Conservation (phyloP, 2,113 vertebrate species). For the Conger conger region DNA sequence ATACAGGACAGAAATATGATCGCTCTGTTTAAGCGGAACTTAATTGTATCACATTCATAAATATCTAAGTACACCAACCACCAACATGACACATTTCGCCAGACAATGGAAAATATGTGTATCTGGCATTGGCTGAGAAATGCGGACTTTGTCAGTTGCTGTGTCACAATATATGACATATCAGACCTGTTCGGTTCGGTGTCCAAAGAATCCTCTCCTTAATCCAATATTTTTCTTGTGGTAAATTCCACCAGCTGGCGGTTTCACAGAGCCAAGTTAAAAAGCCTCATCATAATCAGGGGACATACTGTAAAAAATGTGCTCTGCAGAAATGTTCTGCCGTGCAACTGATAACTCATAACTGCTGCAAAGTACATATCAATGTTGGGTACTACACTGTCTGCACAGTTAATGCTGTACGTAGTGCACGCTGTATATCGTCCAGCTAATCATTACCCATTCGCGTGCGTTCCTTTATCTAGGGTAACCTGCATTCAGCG, state of each 20-base stretch:
- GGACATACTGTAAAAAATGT: too few relatives aligned
- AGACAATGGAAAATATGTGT: not conserved
- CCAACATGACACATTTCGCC: not conserved
- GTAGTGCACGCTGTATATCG: too few relatives aligned
- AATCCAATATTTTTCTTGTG: not conserved
- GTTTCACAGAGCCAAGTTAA: not conserved
- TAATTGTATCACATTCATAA: not conserved
- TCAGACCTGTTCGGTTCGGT: not conserved
- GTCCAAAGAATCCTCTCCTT: not conserved
- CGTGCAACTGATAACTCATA: too few relatives aligned
- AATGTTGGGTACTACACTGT: too few relatives aligned
- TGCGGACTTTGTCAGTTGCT: not conserved
- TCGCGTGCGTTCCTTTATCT: too few relatives aligned
- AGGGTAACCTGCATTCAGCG: too few relatives aligned
- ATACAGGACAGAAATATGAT: not conserved
- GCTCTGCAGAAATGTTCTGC: too few relatives aligned
- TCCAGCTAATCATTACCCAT: too few relatives aligned
- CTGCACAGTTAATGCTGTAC: too few relatives aligned
- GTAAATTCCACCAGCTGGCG: not conserved
- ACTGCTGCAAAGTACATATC: too few relatives aligned
- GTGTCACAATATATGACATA: not conserved
- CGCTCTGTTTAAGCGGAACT: not conserved
- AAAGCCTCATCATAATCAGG: too few relatives aligned
- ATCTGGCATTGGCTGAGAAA: not conserved
- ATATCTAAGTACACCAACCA: not conserved